A percentile compares a stretch with the other conserved stretches of the same genome.
phyloP scores from a whole-genome alignment of 2,797 vertebrate genomes.

The Gallinago solitaria region DNA sequence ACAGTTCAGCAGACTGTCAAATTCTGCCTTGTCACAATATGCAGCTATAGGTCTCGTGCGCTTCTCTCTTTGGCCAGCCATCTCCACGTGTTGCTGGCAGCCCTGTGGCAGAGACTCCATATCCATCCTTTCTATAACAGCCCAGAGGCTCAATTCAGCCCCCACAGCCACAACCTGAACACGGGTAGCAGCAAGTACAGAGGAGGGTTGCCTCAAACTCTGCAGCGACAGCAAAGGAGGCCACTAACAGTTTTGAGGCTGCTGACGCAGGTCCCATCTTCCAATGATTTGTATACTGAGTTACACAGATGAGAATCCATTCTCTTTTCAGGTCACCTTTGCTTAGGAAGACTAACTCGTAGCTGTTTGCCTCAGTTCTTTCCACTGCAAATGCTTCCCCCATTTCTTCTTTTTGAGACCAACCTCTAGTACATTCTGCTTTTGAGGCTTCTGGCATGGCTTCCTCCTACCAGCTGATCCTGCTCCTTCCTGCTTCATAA shows the following conservation, averaged over 20 bases:
- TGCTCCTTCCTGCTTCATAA: not conserved
- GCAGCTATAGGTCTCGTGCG: not conserved
- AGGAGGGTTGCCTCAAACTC: not conserved
- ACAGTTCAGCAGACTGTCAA: not conserved
- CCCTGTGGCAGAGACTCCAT: not conserved
- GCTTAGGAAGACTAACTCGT: not conserved
- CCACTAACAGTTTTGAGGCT: not conserved
- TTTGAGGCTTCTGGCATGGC: not conserved
- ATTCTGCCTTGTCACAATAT: not conserved
- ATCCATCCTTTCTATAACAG: not conserved
- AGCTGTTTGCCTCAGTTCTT: not conserved
- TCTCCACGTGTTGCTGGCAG: not conserved
- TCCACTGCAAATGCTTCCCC: fast-evolving
- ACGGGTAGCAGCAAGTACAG: not conserved
- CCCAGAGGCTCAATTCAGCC: not conserved
- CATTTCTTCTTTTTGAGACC: not conserved
- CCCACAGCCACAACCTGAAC: not conserved
- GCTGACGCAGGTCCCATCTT: not conserved
- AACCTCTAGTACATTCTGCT: not conserved
- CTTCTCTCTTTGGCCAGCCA: not conserved
- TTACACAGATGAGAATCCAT: not conserved
- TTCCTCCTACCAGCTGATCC: not conserved
- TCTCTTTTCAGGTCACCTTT: not conserved
- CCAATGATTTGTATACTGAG: not conserved
- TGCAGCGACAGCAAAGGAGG: not conserved